Evolutionary conservation across 2,888 invertebrate genomes (phyloP).

Genomic region (Ornithoptera priamus): DNA sequence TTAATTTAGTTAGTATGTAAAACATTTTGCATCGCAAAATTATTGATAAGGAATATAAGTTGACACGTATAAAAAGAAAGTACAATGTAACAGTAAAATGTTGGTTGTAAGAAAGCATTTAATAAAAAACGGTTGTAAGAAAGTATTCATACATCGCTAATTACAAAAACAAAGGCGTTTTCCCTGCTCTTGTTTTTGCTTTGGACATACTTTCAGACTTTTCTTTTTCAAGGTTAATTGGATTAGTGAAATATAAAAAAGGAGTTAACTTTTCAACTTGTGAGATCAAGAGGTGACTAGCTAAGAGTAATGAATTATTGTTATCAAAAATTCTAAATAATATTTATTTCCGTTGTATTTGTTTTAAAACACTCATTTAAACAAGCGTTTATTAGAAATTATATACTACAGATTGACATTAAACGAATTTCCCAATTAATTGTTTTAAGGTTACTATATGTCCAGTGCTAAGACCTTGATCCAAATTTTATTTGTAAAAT

Average conservation of each 20-base stretch:
- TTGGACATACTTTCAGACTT: neutral
- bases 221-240: neutral
- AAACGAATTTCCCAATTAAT: neutral
- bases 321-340: neutral
- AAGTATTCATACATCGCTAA: neutral
- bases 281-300: too few relatives aligned
- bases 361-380: neutral
- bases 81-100: neutral
- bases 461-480: conserved; percentile 25
- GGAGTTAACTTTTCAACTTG: neutral
- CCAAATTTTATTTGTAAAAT: conserved; percentile 17
- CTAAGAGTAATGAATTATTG: too few relatives aligned
- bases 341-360: neutral
- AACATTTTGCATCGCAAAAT: neutral
- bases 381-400: neutral
- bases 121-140: neutral
- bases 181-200: neutral
- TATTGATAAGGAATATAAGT: neutral
- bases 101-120: neutral
- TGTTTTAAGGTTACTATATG: conserved; percentile 5
- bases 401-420: too few relatives aligned
- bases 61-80: neutral
- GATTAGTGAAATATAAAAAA: neutral
- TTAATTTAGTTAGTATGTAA: too few relatives aligned
- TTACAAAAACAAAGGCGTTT: neutral